phyloP scores from a whole-genome alignment of 1,140 invertebrate species.

The Adelges cooleyi region DNA sequence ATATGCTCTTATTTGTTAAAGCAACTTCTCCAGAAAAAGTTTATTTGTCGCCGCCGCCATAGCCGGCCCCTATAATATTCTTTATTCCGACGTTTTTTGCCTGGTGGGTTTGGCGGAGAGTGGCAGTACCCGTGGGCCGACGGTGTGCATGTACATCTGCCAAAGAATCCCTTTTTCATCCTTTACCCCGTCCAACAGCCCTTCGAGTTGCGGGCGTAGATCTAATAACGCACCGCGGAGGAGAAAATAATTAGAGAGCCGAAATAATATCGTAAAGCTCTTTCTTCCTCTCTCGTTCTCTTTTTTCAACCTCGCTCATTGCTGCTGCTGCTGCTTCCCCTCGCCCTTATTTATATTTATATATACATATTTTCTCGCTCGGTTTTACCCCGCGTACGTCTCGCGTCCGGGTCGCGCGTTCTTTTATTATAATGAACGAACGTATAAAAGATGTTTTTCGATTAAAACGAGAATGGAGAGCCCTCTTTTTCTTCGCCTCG shows the following conservation, averaged over 20 bases:
- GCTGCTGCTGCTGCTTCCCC: neutral
- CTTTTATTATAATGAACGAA: slow-evolving; percentile 28
- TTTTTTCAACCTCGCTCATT: neutral
- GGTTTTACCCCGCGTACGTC: no score
- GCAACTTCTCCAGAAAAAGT: no score
- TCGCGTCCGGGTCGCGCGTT: neutral
- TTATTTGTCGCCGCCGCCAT: no score
- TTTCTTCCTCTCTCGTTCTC: neutral
- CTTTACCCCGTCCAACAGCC: neutral
- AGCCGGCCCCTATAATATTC: no score
- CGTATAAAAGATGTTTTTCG: slow-evolving; percentile 27
- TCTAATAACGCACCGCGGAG: slow-evolving; percentile 6
- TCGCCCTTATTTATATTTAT: no score
- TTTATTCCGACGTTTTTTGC: no score
- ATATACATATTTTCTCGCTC: no score
- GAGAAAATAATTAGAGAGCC: slow-evolving; percentile 28
- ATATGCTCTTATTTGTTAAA: no score
- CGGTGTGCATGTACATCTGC: neutral
- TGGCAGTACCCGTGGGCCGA: no score
- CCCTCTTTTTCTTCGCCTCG: slow-evolving; percentile 25
- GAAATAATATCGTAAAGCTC: slow-evolving; percentile 26
- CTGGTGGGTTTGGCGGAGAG: no score
- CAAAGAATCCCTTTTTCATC: slow-evolving; percentile 13
- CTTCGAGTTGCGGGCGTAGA: slow-evolving; percentile 2
- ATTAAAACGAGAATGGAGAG: slow-evolving; percentile 28